Evolutionary conservation across 2,888 invertebrate species (phyloP).

Genomic region (Drosophila colorata): DNA sequence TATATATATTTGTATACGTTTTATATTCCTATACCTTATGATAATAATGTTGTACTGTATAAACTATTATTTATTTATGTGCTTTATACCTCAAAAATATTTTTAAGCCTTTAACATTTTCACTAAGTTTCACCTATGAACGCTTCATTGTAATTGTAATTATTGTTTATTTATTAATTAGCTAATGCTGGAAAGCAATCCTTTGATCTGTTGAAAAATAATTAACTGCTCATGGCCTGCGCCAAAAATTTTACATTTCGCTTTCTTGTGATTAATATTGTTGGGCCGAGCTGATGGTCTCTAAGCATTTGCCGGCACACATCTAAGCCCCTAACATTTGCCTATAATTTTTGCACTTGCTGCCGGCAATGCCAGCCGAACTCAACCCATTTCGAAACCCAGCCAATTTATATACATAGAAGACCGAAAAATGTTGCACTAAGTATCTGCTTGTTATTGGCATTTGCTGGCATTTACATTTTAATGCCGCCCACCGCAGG

Average conservation of each 20-base stretch:
- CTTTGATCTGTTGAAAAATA: neutral
- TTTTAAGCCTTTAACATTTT: no score
- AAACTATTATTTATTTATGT: no score
- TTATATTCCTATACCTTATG: no score
- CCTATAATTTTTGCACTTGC: constrained; percentile 26
- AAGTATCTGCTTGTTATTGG: constrained; percentile 66
- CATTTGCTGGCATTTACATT: constrained; percentile 68
- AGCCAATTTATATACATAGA: constrained; percentile 9
- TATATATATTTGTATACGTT: no score
- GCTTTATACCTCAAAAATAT: no score
- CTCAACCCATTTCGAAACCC: constrained; percentile 1
- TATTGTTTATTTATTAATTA: constrained; percentile 19
- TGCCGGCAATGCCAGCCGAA: constrained; percentile 18
- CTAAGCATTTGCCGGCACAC: neutral
- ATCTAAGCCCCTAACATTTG: constrained; percentile 14
- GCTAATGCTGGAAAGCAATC: neutral
- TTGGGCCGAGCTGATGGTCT: neutral
- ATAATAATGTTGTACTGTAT: no score
- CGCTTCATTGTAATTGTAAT: neutral
- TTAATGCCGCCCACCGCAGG: constrained; percentile 58
- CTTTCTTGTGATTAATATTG: constrained; percentile 17
- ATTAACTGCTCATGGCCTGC: constrained; percentile 1
- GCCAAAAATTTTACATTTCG: neutral
- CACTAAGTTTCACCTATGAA: no score
- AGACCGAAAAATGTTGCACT: constrained; percentile 52